Percentiles rank a stretch among this genome's conserved stretches.
phyloP scores from a whole-genome alignment of 1,140 invertebrate species.

The Lepidurus apus region DNA sequence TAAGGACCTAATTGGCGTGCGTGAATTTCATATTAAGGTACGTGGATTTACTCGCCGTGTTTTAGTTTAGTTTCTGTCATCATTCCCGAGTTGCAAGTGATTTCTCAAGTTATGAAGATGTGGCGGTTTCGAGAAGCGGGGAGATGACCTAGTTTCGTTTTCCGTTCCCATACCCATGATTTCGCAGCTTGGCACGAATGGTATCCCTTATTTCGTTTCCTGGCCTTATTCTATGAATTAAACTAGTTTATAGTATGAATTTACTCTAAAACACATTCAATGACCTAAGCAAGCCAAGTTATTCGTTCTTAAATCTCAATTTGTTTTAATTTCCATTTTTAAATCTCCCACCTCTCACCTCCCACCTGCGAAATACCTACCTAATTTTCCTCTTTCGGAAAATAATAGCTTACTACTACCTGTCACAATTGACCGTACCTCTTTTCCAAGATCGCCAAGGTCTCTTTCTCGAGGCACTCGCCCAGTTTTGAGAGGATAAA shows the following conservation, averaged over 20 bases:
- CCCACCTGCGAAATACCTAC: too few relatives aligned
- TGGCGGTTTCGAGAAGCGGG: constrained; percentile 5
- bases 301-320: too few relatives aligned
- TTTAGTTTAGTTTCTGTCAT: background rate
- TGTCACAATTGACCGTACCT: too few relatives aligned
- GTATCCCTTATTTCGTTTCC: background rate
- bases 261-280: too few relatives aligned
- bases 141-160: constrained; percentile 11
- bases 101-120: background rate
- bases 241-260: too few relatives aligned
- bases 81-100: background rate
- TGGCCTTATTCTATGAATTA: background rate
- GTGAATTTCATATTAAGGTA: background rate
- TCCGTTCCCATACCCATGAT: constrained; percentile 9
- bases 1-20: background rate
- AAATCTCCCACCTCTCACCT: too few relatives aligned
- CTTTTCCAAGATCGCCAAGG: too few relatives aligned
- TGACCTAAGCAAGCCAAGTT: too few relatives aligned
- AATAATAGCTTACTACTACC: too few relatives aligned
- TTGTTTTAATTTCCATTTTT: too few relatives aligned
- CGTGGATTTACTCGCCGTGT: background rate
- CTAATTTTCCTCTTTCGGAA: too few relatives aligned
- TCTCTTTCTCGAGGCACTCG: too few relatives aligned
- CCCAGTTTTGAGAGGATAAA: background rate
- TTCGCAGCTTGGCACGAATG: constrained; percentile 7